A percentile compares a stretch with the other conserved stretches of the same genome.
Evolutionary conservation across 2,888 invertebrate species (phyloP).

Genomic region (Tromatobia lineatoria): DNA sequence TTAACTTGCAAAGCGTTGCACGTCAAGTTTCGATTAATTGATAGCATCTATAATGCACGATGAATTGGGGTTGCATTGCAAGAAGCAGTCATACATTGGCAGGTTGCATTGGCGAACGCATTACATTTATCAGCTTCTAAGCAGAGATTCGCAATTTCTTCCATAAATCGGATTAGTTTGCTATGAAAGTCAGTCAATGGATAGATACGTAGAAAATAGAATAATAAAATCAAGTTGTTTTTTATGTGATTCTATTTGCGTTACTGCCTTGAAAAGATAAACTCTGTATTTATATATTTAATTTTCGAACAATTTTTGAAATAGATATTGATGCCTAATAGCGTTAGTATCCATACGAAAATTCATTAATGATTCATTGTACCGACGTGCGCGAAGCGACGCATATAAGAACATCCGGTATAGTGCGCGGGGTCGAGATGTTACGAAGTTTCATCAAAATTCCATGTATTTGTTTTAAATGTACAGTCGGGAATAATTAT

Average conservation of each 20-base stretch:
- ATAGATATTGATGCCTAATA: conserved; percentile 18
- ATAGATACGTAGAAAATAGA: neutral
- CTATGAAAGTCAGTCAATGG: no score
- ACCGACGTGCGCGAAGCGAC: conserved; percentile 28
- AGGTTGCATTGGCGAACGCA: neutral
- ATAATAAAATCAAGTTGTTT: neutral
- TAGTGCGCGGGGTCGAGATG: conserved; percentile 46
- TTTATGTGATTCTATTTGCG: neutral
- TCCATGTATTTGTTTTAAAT: conserved; percentile 2
- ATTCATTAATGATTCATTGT: conserved; percentile 57
- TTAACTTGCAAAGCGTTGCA: neutral
- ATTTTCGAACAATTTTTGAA: neutral
- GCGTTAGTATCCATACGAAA: conserved; percentile 30
- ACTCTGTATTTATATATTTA: conserved; percentile 6
- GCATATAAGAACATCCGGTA: conserved; percentile 53
- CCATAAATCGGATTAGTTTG: neutral
- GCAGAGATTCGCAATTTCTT: neutral
- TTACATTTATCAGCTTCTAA: neutral
- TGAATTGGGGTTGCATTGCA: neutral
- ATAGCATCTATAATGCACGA: neutral
- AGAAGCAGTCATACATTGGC: neutral
- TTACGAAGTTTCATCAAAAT: conserved; percentile 40
- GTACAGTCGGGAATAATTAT: neutral
- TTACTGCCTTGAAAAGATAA: neutral
- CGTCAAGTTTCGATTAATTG: conserved; percentile 7